phyloP scores from a whole-genome alignment of 2,888 invertebrate species.

The Noctua janthina region DNA sequence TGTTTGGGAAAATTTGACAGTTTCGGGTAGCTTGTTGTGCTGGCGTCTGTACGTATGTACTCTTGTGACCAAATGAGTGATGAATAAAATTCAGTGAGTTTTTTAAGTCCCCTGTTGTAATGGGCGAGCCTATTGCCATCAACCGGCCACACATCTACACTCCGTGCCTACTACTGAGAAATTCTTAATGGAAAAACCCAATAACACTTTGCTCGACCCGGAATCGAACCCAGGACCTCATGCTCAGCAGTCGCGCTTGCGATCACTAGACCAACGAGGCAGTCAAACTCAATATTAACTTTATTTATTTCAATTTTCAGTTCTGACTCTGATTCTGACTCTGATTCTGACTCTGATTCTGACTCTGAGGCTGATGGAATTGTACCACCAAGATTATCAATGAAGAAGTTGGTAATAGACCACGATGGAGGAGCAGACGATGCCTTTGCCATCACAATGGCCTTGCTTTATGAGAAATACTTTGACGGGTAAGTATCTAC shows the following conservation, averaged over 20 bases:
- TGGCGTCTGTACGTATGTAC: too few relatives aligned
- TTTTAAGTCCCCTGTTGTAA: too few relatives aligned
- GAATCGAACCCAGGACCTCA: background rate
- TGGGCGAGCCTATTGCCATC: too few relatives aligned
- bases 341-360: slow-evolving; percentile 17
- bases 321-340: slow-evolving; percentile 20
- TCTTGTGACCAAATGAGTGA: too few relatives aligned
- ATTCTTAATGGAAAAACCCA: too few relatives aligned
- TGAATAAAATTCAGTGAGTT: too few relatives aligned
- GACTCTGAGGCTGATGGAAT: slow-evolving; percentile 3
- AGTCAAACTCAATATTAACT: background rate
- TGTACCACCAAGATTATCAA: background rate
- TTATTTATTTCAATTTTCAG: slow-evolving; percentile 42
- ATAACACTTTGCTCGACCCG: too few relatives aligned
- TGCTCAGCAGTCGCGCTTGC: background rate
- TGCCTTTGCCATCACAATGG: slow-evolving; percentile 81
- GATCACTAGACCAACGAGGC: background rate
- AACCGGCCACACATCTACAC: too few relatives aligned
- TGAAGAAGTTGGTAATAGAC: slow-evolving; percentile 76
- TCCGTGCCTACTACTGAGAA: too few relatives aligned
- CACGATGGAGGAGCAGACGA: slow-evolving; percentile 85
- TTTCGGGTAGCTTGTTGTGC: too few relatives aligned
- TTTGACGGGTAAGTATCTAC: slow-evolving; percentile 76
- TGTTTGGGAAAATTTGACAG: too few relatives aligned
- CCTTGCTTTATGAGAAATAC: slow-evolving; percentile 78